Evolutionary conservation across 2,797 vertebrate genomes (phyloP).

Genomic region (Rhinatrema bivittatum): DNA sequence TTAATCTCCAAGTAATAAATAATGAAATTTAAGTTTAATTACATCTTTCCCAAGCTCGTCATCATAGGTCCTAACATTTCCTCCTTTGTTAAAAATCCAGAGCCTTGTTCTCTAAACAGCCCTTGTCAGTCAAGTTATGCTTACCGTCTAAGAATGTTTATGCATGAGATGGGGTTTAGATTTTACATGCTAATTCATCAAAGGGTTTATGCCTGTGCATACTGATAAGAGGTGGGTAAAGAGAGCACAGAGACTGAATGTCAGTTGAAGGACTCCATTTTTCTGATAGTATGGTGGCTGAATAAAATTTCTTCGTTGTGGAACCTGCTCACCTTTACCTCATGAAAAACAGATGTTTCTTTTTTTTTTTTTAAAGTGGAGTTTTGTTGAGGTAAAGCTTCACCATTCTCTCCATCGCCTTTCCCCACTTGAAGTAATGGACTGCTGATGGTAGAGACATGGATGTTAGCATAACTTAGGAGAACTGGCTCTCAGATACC

Average conservation of each 20-base stretch:
- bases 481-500: no score
- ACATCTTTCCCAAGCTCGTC: no score
- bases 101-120: rapidly evolving
- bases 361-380: no score
- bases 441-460: no score
- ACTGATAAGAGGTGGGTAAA: rapidly evolving
- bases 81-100: neutral
- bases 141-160: rapidly evolving
- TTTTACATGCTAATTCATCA: rapidly evolving
- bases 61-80: neutral
- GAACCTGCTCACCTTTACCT: neutral
- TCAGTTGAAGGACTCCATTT: neutral
- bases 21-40: no score
- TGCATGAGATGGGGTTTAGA: rapidly evolving
- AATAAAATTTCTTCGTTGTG: rapidly evolving
- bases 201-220: rapidly evolving
- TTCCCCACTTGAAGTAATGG: no score
- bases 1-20: no score
- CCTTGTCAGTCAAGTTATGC: rapidly evolving
- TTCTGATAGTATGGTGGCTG: rapidly evolving
- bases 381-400: neutral
- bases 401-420: no score
- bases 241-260: rapidly evolving
- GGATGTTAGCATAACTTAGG: no score
- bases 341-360: no score